phyloP scores from a whole-genome alignment of 2,797 vertebrate genomes.

The Hephaestus fuliginosus region DNA sequence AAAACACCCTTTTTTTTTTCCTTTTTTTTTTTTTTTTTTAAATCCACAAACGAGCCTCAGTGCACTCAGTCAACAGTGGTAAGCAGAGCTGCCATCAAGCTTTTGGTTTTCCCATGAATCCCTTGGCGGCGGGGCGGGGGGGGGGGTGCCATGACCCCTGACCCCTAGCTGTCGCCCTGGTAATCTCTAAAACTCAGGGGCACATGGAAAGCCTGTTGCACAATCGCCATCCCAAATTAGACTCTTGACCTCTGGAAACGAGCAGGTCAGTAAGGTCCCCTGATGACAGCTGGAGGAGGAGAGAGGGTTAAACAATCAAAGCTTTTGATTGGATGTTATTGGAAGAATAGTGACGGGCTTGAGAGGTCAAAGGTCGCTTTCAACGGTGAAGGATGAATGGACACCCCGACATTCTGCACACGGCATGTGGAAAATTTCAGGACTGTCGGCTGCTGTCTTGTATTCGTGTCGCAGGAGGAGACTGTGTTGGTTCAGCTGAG shows the following conservation, averaged over 20 bases:
- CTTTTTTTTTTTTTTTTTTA: conserved; percentile 56
- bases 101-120: conserved; percentile 80
- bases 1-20: conserved; percentile 51
- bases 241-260: conserved; percentile 74
- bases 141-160: conserved; percentile 70
- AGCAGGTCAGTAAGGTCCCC: conserved; percentile 55
- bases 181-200: conserved; percentile 71
- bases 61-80: conserved; percentile 67
- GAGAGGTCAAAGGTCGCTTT: conserved; percentile 70
- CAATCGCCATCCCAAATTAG: conserved; percentile 80
- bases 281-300: conserved; percentile 67
- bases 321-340: conserved; percentile 67
- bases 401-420: conserved; percentile 64
- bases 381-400: conserved; percentile 62
- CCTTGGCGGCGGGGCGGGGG: conserved; percentile 34
- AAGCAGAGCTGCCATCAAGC: conserved; percentile 52
- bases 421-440: conserved; percentile 63
- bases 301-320: conserved; percentile 74
- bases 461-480: conserved; percentile 38
- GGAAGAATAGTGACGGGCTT: conserved; percentile 48
- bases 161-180: conserved; percentile 62
- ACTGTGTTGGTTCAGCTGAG: conserved; percentile 62
- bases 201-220: conserved; percentile 77
- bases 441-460: conserved; percentile 18
- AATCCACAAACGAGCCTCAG: conserved; percentile 52